Percentiles rank a stretch among this genome's conserved stretches.
These are phyloP conservation scores for Myathropa florea DNA, from an alignment of 2,888 invertebrate species.

Conservation along the genomic window DNA sequence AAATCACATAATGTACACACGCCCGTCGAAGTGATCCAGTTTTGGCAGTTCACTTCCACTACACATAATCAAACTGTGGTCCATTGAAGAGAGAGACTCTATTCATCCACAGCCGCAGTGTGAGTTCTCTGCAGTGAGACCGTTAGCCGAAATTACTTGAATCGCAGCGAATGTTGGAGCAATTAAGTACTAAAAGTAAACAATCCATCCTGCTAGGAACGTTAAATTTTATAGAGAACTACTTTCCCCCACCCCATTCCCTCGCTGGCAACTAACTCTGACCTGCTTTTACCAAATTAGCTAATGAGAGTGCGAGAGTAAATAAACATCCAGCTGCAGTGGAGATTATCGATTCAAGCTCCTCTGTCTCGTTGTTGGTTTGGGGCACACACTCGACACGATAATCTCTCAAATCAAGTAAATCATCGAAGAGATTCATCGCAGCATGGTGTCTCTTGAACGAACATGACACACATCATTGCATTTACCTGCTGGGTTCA, in stretches of 20 bases:
- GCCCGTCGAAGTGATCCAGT: not conserved
- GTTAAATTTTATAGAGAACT: constrained; percentile 46
- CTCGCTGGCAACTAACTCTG: not conserved
- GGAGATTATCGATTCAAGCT: constrained; percentile 28
- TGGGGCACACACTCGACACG: constrained; percentile 25
- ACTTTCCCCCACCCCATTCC: not conserved
- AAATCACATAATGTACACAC: constrained; percentile 5
- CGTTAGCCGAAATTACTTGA: not conserved
- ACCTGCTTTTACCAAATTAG: constrained; percentile 29
- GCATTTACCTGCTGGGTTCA: constrained; percentile 55
- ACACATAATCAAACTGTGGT: not conserved
- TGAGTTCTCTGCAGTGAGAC: not conserved
- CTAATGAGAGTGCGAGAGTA: not conserved
- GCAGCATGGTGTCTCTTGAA: constrained; percentile 55
- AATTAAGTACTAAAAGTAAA: constrained; percentile 67
- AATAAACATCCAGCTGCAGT: constrained; percentile 1
- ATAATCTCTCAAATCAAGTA: constrained; percentile 66
- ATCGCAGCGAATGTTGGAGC: constrained; percentile 21
- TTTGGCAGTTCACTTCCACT: not conserved
- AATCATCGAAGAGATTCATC: constrained; percentile 56
- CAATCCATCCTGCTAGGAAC: constrained; percentile 18
- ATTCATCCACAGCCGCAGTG: not conserved
- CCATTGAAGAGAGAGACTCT: not conserved
- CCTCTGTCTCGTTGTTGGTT: not conserved
- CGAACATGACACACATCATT: constrained; percentile 2